Conservation (phyloP, 2,113 vertebrate species). For the Ornithorhynchus anatinus region DNA sequence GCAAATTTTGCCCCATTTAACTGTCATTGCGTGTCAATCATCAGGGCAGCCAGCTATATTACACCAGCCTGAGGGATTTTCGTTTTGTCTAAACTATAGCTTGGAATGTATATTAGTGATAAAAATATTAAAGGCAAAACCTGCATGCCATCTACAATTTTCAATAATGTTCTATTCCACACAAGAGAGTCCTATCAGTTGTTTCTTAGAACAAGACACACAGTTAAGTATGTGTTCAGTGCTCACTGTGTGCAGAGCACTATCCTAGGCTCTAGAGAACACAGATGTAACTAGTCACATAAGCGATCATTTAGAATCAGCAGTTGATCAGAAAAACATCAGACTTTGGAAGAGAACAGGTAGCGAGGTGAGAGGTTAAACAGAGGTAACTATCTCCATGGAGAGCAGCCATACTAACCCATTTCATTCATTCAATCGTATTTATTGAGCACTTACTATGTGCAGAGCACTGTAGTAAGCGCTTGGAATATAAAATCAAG, state of each 20-base stretch:
- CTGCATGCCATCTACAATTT: not conserved
- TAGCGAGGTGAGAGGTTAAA: not conserved
- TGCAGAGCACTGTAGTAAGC: no score
- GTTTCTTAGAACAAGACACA: not conserved
- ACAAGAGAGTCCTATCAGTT: not conserved
- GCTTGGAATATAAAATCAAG: no score
- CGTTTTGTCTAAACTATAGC: constrained; percentile 23
- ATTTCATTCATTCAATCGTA: no score
- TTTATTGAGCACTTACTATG: no score
- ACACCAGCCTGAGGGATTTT: constrained; percentile 15
- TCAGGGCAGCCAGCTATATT: not conserved
- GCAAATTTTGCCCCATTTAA: constrained; percentile 14
- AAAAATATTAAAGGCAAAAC: constrained; percentile 7
- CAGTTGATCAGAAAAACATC: not conserved
- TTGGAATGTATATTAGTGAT: not conserved
- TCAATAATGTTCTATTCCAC: not conserved
- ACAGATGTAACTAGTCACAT: no score
- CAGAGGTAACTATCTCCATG: not conserved
- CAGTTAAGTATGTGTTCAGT: no score
- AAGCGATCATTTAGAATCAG: not conserved
- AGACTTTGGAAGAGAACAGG: not conserved
- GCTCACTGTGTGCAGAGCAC: no score
- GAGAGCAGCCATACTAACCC: not conserved
- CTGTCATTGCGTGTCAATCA: constrained; percentile 29
- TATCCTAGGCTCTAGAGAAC: no score